Percentiles rank a stretch among this genome's conserved stretches.
Conservation (phyloP, 1,140 invertebrate genomes). For the Globodera ellingtonae region DNA sequence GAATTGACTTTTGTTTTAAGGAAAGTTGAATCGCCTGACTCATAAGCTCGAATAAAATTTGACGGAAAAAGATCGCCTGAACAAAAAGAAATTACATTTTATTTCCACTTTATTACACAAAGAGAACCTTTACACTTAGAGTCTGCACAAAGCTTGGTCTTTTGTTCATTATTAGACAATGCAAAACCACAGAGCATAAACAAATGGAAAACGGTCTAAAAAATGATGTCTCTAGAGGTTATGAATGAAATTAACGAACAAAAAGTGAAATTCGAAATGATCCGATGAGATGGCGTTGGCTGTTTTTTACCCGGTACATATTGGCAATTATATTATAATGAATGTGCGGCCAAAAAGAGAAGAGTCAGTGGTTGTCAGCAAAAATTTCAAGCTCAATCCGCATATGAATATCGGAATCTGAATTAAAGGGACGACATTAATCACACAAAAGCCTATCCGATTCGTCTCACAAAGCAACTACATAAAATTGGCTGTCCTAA, state of each 20-base stretch:
- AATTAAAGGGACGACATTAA: too few relatives aligned
- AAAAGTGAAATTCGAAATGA: background rate
- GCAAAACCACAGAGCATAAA: background rate
- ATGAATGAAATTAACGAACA: background rate
- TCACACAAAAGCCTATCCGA: too few relatives aligned
- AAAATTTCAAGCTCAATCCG: too few relatives aligned
- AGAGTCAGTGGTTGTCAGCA: too few relatives aligned
- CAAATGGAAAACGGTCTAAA: background rate
- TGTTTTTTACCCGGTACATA: background rate
- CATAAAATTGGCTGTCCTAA: too few relatives aligned
- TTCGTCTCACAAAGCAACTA: too few relatives aligned
- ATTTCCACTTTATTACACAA: background rate
- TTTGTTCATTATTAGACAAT: background rate
- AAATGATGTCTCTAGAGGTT: background rate
- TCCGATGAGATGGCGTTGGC: background rate
- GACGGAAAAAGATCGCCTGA: conserved; percentile 19
- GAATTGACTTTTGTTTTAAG: background rate
- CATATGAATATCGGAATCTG: too few relatives aligned
- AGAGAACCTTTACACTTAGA: conserved; percentile 2
- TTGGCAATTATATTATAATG: background rate
- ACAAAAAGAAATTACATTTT: background rate
- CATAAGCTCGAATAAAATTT: conserved; percentile 1
- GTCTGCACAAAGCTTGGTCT: conserved; percentile 23
- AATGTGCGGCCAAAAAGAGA: too few relatives aligned
- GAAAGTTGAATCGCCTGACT: background rate